phyloP scores from a whole-genome alignment of 2,888 invertebrate species.

The Sympetrum striolatum region DNA sequence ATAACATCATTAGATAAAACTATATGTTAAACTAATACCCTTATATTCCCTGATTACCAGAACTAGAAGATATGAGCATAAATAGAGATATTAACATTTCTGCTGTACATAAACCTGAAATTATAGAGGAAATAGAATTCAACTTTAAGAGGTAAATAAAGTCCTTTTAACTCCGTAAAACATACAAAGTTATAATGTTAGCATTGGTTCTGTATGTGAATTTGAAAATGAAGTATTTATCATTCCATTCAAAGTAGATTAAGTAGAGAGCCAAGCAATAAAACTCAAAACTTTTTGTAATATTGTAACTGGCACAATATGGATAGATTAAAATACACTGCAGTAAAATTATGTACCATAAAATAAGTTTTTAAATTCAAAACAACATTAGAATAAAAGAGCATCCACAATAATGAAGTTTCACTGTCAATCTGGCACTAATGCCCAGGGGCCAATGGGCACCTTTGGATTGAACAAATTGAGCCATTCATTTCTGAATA shows the following conservation, averaged over 20 bases:
- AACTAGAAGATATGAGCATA: neutral
- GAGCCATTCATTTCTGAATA: slow-evolving; percentile 27
- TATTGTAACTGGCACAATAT: slow-evolving; percentile 8
- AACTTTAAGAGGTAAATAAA: no score
- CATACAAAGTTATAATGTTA: no score
- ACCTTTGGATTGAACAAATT: slow-evolving; percentile 29
- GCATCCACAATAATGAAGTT: slow-evolving; percentile 40
- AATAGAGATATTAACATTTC: neutral
- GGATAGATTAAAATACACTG: neutral
- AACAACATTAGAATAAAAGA: slow-evolving; percentile 1
- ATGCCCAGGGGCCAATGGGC: slow-evolving; percentile 20
- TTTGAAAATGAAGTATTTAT: no score
- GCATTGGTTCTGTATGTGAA: no score
- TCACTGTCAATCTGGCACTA: slow-evolving; percentile 25
- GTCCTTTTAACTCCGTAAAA: no score
- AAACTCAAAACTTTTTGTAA: no score
- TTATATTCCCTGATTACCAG: neutral
- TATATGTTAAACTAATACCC: neutral
- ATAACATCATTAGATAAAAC: neutral
- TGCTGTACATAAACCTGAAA: no score
- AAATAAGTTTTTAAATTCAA: neutral
- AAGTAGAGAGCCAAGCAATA: no score
- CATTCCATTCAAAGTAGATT: no score
- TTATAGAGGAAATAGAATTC: no score
- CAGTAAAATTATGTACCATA: neutral